Evolutionary conservation across 2,797 vertebrate genomes (phyloP).

Genomic region (Craterocephalus amniculus): DNA sequence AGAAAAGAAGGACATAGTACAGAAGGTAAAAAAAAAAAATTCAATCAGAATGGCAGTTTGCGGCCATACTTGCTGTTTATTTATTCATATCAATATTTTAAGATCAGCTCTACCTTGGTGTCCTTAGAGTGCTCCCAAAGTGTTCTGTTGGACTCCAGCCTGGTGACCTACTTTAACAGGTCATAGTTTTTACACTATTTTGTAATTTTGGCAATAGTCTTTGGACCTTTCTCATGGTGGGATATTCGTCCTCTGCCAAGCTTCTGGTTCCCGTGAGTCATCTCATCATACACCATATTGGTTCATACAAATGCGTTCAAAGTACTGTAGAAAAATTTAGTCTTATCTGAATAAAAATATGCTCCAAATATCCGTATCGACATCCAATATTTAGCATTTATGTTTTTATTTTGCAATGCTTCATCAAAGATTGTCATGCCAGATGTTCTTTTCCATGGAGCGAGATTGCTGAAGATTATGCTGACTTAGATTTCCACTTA

Average conservation of each 20-base stretch:
- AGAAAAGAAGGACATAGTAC: too few relatives aligned
- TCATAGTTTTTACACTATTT: not conserved
- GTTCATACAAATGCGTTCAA: not conserved
- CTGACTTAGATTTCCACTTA: not conserved
- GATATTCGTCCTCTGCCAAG: not conserved
- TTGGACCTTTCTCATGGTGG: not conserved
- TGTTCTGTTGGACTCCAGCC: not conserved
- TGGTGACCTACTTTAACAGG: not conserved
- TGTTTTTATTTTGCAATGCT: not conserved
- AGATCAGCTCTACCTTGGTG: too few relatives aligned
- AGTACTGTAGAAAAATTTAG: not conserved
- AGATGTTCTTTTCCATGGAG: not conserved
- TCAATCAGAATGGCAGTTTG: not conserved
- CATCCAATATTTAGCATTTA: not conserved
- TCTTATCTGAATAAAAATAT: too few relatives aligned
- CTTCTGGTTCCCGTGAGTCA: not conserved
- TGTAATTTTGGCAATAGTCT: not conserved
- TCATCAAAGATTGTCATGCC: not conserved
- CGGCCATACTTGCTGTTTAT: too few relatives aligned
- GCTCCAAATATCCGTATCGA: too few relatives aligned
- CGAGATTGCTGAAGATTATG: not conserved
- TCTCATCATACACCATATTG: not conserved
- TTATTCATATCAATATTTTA: too few relatives aligned
- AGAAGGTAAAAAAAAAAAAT: too few relatives aligned
- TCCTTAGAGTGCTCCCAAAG: too few relatives aligned